phyloP scores from a whole-genome alignment of 1,140 invertebrate genomes.

The Mactra quadrangularis region DNA sequence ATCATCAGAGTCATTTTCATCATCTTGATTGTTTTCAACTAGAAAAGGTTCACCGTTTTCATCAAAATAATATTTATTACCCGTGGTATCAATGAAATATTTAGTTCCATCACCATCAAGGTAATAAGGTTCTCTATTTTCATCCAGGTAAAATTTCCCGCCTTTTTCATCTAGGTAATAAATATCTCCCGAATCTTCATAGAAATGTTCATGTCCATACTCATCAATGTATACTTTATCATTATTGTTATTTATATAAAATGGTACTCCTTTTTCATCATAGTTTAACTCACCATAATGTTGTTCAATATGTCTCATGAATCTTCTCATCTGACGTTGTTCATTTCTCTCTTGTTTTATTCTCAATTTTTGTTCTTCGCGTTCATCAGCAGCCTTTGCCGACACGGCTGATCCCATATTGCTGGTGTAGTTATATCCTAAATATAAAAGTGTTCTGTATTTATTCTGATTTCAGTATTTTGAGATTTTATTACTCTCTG shows the following conservation, averaged over 20 bases:
- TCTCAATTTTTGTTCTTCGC: background rate
- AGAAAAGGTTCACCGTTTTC: constrained; percentile 25
- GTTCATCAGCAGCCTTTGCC: constrained; percentile 14
- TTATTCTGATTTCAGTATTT: too few relatives aligned
- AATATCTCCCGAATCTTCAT: background rate
- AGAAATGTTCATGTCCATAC: background rate
- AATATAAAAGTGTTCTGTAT: background rate
- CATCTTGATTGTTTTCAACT: background rate
- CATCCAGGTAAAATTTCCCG: constrained; percentile 21
- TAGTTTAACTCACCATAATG: background rate
- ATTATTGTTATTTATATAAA: constrained; percentile 15
- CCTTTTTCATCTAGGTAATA: constrained; percentile 40
- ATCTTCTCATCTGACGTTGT: background rate
- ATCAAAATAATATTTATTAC: constrained; percentile 29
- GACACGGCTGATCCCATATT: constrained; percentile 21
- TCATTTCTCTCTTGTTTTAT: background rate
- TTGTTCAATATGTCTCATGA: constrained; percentile 1
- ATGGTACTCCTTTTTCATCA: constrained; percentile 21
- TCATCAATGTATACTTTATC: constrained; percentile 10
- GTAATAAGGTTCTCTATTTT: constrained; percentile 35
- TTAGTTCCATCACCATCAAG: constrained; percentile 7
- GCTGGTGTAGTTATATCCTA: background rate
- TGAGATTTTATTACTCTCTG: too few relatives aligned
- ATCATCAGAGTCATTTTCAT: background rate
- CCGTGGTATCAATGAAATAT: background rate